Conservation (phyloP, 2,888 invertebrate species). For the Conops quadrifasciatus region DNA sequence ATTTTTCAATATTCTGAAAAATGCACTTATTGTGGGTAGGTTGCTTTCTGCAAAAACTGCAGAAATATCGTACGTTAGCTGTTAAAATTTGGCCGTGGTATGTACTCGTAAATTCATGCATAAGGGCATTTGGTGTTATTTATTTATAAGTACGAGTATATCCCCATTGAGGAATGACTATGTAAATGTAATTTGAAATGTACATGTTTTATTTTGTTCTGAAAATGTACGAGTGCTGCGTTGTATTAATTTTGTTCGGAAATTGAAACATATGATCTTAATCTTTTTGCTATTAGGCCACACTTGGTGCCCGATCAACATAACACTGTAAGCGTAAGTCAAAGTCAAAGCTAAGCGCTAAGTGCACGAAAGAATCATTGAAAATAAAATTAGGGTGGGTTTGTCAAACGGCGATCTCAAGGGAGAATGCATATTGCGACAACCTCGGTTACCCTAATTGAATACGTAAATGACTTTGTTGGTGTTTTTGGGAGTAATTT, state of each 20-base stretch:
- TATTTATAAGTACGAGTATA: neutral
- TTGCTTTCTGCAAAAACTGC: too few species aligned
- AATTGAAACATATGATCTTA: constrained; percentile 63
- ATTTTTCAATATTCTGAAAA: too few species aligned
- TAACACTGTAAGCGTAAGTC: neutral
- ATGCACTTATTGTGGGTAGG: too few species aligned
- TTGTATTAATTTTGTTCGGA: constrained; percentile 36
- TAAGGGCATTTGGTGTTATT: neutral
- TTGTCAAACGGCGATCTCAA: constrained; percentile 65
- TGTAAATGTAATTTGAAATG: neutral
- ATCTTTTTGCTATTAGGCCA: constrained; percentile 57
- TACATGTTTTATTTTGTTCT: neutral
- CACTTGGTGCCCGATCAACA: constrained; percentile 50
- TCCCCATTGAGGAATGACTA: neutral
- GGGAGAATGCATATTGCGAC: constrained; percentile 57
- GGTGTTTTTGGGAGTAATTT: constrained; percentile 4
- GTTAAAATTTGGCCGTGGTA: neutral
- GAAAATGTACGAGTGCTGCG: neutral
- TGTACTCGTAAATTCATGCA: neutral
- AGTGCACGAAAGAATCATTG: constrained; percentile 64
- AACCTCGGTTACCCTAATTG: constrained; percentile 60
- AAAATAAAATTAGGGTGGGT: constrained; percentile 66
- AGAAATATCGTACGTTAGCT: too few species aligned
- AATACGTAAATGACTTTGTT: constrained; percentile 57
- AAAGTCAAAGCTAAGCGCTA: constrained; percentile 50